A percentile compares a stretch with the other conserved stretches of the same genome.
Evolutionary conservation across 2,113 vertebrate genomes (phyloP).

Genomic region (Butorides virescens): DNA sequence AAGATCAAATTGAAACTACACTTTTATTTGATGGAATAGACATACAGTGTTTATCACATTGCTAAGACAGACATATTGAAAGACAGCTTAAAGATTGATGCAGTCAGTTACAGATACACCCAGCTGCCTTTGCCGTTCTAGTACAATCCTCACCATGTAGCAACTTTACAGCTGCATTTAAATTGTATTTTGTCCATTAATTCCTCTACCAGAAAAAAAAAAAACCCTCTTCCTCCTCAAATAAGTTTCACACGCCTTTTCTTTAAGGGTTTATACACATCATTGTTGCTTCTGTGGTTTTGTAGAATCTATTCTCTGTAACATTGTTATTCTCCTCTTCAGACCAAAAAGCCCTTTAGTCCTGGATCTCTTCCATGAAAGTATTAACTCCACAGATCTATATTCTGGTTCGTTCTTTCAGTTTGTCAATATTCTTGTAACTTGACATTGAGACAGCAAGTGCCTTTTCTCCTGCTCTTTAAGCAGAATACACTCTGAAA

Average conservation of each 20-base stretch:
- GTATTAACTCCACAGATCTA: not conserved
- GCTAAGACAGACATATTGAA: not conserved
- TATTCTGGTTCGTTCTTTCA: not conserved
- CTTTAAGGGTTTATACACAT: not conserved
- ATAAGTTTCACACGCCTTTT: not conserved
- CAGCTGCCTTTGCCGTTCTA: not conserved
- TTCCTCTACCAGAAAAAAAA: not conserved
- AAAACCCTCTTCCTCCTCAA: not conserved
- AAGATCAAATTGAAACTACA: not conserved
- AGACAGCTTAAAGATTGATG: not conserved
- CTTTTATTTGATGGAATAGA: not conserved
- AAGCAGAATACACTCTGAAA: conserved; percentile 8
- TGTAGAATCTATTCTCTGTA: not conserved
- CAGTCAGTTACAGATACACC: not conserved
- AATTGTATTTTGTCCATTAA: not conserved
- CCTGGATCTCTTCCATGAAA: not conserved
- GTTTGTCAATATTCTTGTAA: not conserved
- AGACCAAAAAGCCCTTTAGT: not conserved
- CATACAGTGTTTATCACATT: not conserved
- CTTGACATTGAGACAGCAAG: not conserved
- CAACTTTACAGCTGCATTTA: not conserved
- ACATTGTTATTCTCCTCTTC: not conserved
- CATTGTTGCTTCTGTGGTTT: not conserved
- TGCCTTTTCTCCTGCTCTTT: not conserved
- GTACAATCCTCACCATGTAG: not conserved